Percentiles rank a stretch among this genome's conserved stretches.
phyloP scores from a whole-genome alignment of 2,113 vertebrate genomes.

The Otolemur garnettii region DNA sequence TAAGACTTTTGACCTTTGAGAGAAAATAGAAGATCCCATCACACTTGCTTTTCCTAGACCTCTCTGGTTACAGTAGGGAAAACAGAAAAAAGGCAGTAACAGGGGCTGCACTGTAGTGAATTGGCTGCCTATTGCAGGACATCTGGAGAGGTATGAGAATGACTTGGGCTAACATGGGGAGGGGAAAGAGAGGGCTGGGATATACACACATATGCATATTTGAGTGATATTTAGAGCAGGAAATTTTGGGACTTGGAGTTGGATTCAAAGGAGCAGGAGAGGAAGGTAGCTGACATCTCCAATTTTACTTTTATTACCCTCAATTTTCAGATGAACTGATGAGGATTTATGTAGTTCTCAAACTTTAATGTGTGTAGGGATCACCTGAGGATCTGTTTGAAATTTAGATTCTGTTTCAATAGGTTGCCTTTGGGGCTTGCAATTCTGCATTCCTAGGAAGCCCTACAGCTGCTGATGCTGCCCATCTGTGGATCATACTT shows the following conservation, averaged over 20 bases:
- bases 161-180: neutral
- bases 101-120: neutral
- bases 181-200: neutral
- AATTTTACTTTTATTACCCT: neutral
- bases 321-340: neutral
- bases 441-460: neutral
- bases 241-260: neutral
- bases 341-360: neutral
- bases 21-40: neutral
- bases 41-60: neutral
- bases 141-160: neutral
- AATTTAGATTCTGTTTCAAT: conserved; percentile 1
- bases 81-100: neutral
- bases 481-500: neutral
- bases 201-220: too few relatives aligned
- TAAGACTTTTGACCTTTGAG: conserved; percentile 12
- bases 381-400: neutral
- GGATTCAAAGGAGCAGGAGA: neutral
- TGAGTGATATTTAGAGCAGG: neutral
- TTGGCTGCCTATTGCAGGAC: neutral
- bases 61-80: neutral
- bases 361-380: too few relatives aligned
- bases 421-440: neutral
- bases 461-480: neutral
- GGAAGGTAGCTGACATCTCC: neutral